A percentile compares a stretch with the other conserved stretches of the same genome.
phyloP scores from a whole-genome alignment of 2,797 vertebrate species.

The Florisuga fusca region DNA sequence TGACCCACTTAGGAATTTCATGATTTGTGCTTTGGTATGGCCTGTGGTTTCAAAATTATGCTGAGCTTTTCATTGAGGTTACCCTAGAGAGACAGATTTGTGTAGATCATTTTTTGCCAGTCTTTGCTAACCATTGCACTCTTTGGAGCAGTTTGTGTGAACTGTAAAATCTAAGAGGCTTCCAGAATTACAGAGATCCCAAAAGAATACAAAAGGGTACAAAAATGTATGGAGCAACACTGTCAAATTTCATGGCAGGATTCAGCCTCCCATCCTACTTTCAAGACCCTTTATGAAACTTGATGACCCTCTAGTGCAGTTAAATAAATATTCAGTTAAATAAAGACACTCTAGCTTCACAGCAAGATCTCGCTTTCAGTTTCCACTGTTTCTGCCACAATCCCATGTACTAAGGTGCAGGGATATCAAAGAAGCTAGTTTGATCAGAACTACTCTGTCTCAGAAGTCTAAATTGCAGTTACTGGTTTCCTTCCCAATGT shows the following conservation, averaged over 20 bases:
- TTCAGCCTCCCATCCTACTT: background rate
- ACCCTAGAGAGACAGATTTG: background rate
- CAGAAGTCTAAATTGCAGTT: background rate
- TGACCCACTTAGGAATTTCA: background rate
- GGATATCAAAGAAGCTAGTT: background rate
- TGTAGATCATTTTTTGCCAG: background rate
- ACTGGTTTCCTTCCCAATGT: background rate
- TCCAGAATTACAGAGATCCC: background rate
- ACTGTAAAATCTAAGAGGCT: background rate
- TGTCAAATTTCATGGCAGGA: background rate
- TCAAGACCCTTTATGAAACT: background rate
- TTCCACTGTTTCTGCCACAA: background rate
- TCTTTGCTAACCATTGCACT: background rate
- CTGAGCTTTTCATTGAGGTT: background rate
- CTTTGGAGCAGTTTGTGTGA: background rate
- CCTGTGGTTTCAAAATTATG: constrained; percentile 13
- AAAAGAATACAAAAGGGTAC: background rate
- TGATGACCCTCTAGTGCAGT: background rate
- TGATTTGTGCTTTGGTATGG: background rate
- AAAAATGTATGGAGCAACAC: background rate
- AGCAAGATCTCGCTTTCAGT: background rate
- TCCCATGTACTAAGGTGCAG: background rate
- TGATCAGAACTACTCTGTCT: background rate
- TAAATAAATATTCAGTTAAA: background rate
- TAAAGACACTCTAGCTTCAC: background rate